Base-by-base conservation (phyloP, 2,113 vertebrate genomes). In the Callocephalon fimbriatum region DNA sequence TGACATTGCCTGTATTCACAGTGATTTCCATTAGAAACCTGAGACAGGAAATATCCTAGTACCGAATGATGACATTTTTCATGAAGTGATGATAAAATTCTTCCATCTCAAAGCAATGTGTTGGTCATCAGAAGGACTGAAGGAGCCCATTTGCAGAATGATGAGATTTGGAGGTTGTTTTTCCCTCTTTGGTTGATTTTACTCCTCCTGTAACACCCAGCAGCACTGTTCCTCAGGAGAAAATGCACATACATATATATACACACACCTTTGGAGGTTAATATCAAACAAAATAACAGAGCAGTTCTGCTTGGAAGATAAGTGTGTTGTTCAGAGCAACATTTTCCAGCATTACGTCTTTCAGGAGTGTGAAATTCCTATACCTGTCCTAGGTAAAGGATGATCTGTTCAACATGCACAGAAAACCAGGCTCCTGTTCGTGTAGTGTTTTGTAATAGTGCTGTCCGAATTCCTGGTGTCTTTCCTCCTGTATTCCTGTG, bases 121-220 rank as follows among this genome's bases (percentile, higher is more conserved):
- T 40, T 58, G 71, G 23, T 27, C 84, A n/a, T 54, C 16, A 31
- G n/a, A 45, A 82, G 48, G 63, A 51, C 59, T 58, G 45, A 61
- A 45, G 51, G 58, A 70, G 16, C 37, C 50, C 17, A 2, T 84
- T 68, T 61, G 83, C n/a, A 70, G 22, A 74, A 42, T 21, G 3
- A n/a, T n/a, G 45, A 48, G 17, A 5, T 48, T 45, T 27, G 8
- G 12, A 15, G 2, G 0, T 1, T 8, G 23, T 31, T 73, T 45
- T 42, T 0, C 7, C 10, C 9, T 37, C 15, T 35, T 65, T 21
- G 9, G 4, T 56, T 86, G 31, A 44, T 79, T 83, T 80, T 81
- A 67, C 18, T 56, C 17, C 13, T 62, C 15, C 15, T 65, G 21
- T 72, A 87, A 35, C 54, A 66, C 7, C 6, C 26, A 66, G 6